Evolutionary conservation across 2,888 invertebrate genomes (phyloP), one percentile per base, ranked within the genome.

Genomic region (Andrena praecox): DNA sequence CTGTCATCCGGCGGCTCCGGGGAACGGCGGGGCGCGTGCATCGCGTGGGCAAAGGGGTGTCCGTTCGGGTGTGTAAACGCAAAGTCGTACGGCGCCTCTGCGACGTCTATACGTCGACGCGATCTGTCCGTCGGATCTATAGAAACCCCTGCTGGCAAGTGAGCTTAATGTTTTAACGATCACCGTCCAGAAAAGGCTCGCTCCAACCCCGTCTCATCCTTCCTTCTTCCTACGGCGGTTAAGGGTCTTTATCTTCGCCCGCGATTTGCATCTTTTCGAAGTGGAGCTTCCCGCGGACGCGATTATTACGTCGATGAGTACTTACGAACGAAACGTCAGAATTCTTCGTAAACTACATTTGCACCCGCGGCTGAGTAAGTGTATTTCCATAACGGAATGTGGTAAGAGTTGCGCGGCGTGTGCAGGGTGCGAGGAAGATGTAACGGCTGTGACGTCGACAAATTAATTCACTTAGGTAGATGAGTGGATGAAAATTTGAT

Each of bases 31-130:
- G 54, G 33, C 12, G 27, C 20, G 29, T 27, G 72, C 42, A 54
- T 78, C 73, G 73, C 59, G 20, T 24, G 2, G 81, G 83, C 81
- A 80, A 89, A 84, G 62, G 82, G 81, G 77, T 87, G 87, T 56
- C 68, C 77, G 70, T 59, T 73, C 72, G 74, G 80, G 70, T 81
- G 87, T 73, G 67, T 68, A 86, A 85, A 77, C 72, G 73, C 56
- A 48, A 81, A 67, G 73, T 73, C 69, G 77, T 67, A 77, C 60
- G 72, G 42, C 66, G 73, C 66, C 74, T 66, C 66, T 50, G 66
- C 67, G n/a, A 76, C 62, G 52, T 67, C 31, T 42, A 16, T 56
- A 35, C 24, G 31, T 56, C 63, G 62, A 29, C 27, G 50, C 56
- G 68, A 76, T 35, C 42, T 74, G 63, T 60, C 68, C 69, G 48